Evolutionary conservation across 2,888 invertebrate species (phyloP), one percentile per base, ranked within the genome.

Genomic region (Xestoiulus laeticollis): DNA sequence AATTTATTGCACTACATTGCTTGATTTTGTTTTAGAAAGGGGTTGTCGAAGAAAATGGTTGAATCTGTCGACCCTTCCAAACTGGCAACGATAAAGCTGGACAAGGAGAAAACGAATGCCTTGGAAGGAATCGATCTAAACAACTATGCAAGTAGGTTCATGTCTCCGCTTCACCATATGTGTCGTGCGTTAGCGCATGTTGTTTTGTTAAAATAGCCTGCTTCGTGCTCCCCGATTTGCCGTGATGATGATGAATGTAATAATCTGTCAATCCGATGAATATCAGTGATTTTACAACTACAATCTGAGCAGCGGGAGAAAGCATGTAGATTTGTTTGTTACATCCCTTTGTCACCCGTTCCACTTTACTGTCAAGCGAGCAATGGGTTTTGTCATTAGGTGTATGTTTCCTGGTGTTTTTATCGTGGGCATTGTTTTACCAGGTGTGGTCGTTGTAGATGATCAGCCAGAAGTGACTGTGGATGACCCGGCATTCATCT

Each of bases 71-170:
- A 87, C 43, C 43, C 87, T 32, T 33, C 86, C 1, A 68, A 87
- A n/a, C 30, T 78, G 30, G 32, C 43, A 38, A 16, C 53, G 38
- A 30, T 33, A 2, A 90, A 90, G 85, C 85, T 85, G 82, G 92
- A 92, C 89, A 92, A 92, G 89, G 91, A 93, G 91, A 91, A 93
- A 91, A 89, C 90, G 78, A 92, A 93, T 90, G 92, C 93, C n/a
- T 92, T 94, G 89, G 93, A 93, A 44, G 94, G 94, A 88, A 92
- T 93, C 88, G 94, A 94, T 89, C 92, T 93, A 87, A 94, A 93
- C 90, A 94, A 93, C 90, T 93, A 93, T 91, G 93, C 93, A 88
- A 92, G 93, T 93, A 91, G 91, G 93, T 91, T 16, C 59, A 43
- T 86, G 19, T 19, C 1, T 48, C 30, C 48, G 10, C 16, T 19